Conservation (phyloP, 2,888 invertebrate species). For the Dynastes hyllus region DNA sequence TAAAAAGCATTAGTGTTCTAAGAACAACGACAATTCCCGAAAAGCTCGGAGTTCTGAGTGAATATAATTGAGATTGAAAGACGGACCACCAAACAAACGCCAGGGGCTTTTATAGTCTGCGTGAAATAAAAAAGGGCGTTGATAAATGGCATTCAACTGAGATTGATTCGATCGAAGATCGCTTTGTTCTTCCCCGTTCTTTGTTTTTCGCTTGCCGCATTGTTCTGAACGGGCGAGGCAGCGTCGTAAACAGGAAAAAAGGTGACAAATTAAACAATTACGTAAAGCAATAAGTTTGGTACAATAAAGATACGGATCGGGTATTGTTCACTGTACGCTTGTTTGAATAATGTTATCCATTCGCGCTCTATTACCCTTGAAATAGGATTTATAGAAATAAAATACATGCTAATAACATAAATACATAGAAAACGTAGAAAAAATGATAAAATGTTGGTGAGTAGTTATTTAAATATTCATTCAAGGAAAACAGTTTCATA, state of each 20-base stretch:
- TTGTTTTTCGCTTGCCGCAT: conserved; percentile 3
- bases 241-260: not conserved
- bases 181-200: conserved; percentile 9
- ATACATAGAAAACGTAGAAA: no score
- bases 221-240: not conserved
- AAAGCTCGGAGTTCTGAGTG: not conserved
- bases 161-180: conserved; percentile 16
- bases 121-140: conserved; percentile 11
- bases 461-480: no score
- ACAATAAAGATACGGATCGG: no score
- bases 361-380: no score
- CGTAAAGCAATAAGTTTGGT: no score
- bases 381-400: no score
- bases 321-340: no score
- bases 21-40: not conserved
- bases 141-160: conserved; percentile 8
- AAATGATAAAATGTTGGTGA: no score
- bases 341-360: no score
- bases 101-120: not conserved
- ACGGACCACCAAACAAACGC: not conserved
- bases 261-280: no score
- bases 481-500: no score
- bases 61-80: conserved; percentile 23
- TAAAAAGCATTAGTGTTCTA: not conserved
- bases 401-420: no score